phyloP scores from a whole-genome alignment of 2,797 vertebrate genomes.

The Hippopotamyrus pictus region DNA sequence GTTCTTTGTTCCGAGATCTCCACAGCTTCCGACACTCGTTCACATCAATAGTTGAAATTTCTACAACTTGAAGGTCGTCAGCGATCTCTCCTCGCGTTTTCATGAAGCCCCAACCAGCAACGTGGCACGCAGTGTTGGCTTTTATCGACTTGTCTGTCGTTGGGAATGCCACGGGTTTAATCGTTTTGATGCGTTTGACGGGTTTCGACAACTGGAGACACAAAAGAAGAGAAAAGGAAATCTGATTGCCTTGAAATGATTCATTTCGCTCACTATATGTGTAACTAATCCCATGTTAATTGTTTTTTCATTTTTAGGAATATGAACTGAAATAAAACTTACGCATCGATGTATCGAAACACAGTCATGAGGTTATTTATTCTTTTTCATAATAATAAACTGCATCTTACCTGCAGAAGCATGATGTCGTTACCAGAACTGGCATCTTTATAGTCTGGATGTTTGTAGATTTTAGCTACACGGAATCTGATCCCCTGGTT shows the following conservation, averaged over 20 bases:
- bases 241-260: neutral
- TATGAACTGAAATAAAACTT: neutral
- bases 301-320: neutral
- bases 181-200: slow-evolving; percentile 14
- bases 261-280: neutral
- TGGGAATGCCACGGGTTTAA: slow-evolving; percentile 18
- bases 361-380: neutral
- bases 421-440: slow-evolving; percentile 39
- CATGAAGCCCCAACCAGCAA: slow-evolving; percentile 42
- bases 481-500: neutral
- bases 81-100: neutral
- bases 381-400: neutral
- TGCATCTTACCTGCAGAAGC: slow-evolving; percentile 49
- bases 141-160: slow-evolving; percentile 18
- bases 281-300: neutral
- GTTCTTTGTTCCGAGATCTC: fast-evolving
- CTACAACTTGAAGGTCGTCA: slow-evolving; percentile 23
- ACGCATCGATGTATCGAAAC: neutral
- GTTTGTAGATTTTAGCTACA: slow-evolving; percentile 17
- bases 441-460: neutral
- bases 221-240: neutral
- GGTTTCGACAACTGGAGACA: slow-evolving; percentile 28
- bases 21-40: slow-evolving; percentile 19
- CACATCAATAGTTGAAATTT: slow-evolving; percentile 27
- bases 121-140: slow-evolving; percentile 24